Conservation (phyloP, 2,888 invertebrate genomes). For the Oscheius sp. region DNA sequence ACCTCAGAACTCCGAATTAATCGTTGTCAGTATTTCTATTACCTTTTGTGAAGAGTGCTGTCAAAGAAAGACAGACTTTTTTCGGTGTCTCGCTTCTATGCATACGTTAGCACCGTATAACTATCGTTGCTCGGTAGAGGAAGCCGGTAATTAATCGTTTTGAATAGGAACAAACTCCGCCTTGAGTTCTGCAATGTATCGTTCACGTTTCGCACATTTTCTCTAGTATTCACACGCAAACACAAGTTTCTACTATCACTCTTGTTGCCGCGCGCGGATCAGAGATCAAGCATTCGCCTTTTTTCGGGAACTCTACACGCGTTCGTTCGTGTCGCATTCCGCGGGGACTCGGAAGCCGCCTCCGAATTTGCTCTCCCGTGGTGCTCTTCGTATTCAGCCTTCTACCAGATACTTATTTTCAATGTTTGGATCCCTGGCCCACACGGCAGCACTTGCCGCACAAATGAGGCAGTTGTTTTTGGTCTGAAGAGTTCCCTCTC, state of each 20-base stretch:
- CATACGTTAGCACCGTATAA: too few species aligned
- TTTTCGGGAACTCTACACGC: constrained; percentile 38
- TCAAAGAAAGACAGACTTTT: too few species aligned
- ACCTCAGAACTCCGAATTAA: constrained; percentile 10
- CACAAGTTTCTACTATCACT: constrained; percentile 30
- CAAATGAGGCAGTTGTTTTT: not conserved
- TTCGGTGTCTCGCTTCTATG: too few species aligned
- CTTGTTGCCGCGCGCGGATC: constrained; percentile 32
- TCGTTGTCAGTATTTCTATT: constrained; percentile 14
- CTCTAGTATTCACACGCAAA: not conserved
- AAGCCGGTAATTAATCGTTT: not conserved
- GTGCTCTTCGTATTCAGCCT: constrained; percentile 14
- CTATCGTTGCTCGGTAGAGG: not conserved
- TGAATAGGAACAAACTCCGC: not conserved
- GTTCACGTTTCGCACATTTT: not conserved
- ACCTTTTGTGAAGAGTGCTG: too few species aligned
- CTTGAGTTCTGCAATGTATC: not conserved
- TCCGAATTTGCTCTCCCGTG: constrained; percentile 29
- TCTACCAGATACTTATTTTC: not conserved
- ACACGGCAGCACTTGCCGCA: not conserved
- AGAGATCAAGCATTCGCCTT: constrained; percentile 36
- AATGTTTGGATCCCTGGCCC: not conserved
- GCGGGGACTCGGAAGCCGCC: constrained; percentile 32
- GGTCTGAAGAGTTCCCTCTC: not conserved
- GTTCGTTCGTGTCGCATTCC: constrained; percentile 35